A percentile compares a stretch with the other conserved stretches of the same genome.
phyloP scores from a whole-genome alignment of 2,113 vertebrate genomes.

The Amphilophus citrinellus region DNA sequence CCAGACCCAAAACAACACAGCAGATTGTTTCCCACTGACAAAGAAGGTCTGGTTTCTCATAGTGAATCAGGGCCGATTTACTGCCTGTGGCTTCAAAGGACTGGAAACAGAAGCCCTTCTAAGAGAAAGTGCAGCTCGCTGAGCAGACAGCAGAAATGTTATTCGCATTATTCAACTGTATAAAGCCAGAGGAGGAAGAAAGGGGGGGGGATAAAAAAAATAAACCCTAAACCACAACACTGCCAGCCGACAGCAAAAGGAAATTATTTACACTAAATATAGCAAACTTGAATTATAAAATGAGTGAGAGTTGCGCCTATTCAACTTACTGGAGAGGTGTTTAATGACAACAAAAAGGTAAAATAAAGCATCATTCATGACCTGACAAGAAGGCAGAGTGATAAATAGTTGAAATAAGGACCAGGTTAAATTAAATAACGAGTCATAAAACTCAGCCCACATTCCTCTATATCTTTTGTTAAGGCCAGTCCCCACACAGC shows the following conservation, averaged over 20 bases:
- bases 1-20: conserved; percentile 70
- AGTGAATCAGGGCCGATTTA: conserved; percentile 70
- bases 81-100: conserved; percentile 77
- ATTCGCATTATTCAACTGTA: conserved; percentile 58
- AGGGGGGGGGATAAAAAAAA: background rate
- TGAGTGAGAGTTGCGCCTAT: background rate
- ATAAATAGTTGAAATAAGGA: conserved; percentile 38
- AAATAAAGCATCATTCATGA: background rate
- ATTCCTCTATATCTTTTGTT: conserved; percentile 43
- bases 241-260: conserved; percentile 14
- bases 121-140: conserved; percentile 55
- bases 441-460: conserved; percentile 24
- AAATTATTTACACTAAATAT: conserved; percentile 47
- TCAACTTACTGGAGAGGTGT: conserved; percentile 12
- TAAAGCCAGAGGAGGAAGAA: conserved; percentile 28
- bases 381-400: conserved; percentile 14
- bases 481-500: conserved; percentile 25
- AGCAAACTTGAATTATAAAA: conserved; percentile 39
- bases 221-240: conserved; percentile 3
- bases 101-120: conserved; percentile 70
- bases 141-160: conserved; percentile 55
- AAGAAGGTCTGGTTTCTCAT: conserved; percentile 79
- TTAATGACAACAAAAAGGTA: background rate
- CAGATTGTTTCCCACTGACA: conserved; percentile 80
- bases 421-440: conserved; percentile 44